A percentile compares a stretch with the other conserved stretches of the same genome.
Conservation (phyloP, 2,113 vertebrate species). For the Coptodon bakossiorum region DNA sequence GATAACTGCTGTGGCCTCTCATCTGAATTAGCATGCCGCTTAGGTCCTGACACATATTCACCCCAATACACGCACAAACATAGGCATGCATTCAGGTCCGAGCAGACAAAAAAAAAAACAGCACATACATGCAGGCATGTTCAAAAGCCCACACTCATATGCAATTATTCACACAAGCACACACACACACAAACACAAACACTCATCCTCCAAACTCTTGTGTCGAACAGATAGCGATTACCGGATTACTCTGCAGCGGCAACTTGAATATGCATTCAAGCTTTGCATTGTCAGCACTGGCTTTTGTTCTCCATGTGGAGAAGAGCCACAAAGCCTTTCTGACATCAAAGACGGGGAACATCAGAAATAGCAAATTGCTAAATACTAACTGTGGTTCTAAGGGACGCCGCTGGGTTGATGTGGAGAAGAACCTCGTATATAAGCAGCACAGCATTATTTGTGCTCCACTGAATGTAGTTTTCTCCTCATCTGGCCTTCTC, state of each 20-base stretch:
- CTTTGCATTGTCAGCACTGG: conserved; percentile 43
- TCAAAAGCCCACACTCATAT: background rate
- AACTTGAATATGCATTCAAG: conserved; percentile 37
- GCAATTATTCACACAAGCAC: background rate
- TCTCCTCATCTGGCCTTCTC: conserved; percentile 52
- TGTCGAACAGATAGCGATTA: conserved; percentile 45
- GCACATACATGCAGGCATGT: background rate
- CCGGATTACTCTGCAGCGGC: conserved; percentile 35
- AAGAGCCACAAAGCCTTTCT: conserved; percentile 14
- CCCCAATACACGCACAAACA: background rate
- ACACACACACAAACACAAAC: background rate
- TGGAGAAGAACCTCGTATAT: conserved; percentile 19
- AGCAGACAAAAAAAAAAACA: background rate
- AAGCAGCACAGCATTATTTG: conserved; percentile 28
- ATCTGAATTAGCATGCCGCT: conserved; percentile 63
- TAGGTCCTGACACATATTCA: conserved; percentile 47
- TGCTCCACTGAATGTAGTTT: conserved; percentile 33
- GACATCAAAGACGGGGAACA: conserved; percentile 30
- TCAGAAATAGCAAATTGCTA: conserved; percentile 23
- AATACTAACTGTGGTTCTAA: conserved; percentile 12
- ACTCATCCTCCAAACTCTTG: conserved; percentile 16
- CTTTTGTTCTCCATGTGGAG: conserved; percentile 43
- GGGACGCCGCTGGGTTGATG: background rate
- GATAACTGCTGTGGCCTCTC: conserved; percentile 68
- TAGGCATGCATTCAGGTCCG: background rate